Percentiles rank a stretch among this genome's conserved stretches.
Evolutionary conservation across 2,797 vertebrate genomes (phyloP).

Genomic region (Acanthurus tractus): DNA sequence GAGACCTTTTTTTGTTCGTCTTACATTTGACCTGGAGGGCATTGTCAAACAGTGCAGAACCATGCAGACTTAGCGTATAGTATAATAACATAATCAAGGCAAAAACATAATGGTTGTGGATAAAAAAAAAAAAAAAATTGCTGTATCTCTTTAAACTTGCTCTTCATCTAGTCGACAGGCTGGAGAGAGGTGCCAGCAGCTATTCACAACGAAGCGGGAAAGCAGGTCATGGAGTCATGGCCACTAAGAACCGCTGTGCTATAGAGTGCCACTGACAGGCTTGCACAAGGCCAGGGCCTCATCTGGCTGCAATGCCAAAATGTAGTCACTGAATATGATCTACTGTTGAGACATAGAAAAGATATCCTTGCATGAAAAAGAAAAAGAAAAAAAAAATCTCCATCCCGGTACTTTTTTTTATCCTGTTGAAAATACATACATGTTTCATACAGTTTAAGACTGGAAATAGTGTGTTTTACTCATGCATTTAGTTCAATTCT

Average conservation of each 20-base stretch:
- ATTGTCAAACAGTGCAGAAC: constrained; percentile 77
- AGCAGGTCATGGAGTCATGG: constrained; percentile 85
- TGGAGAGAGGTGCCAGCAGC: constrained; percentile 82
- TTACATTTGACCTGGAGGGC: constrained; percentile 75
- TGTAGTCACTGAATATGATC: constrained; percentile 54
- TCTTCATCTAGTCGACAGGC: constrained; percentile 81
- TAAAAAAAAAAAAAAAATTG: constrained; percentile 46
- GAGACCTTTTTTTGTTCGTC: constrained; percentile 73
- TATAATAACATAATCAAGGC: constrained; percentile 83
- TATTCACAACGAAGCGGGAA: constrained; percentile 80
- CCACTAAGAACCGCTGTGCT: constrained; percentile 83
- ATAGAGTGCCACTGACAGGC: constrained; percentile 84
- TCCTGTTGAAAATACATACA: constrained; percentile 14
- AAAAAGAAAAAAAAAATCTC: constrained; percentile 28
- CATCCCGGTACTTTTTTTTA: background rate
- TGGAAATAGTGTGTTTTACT: constrained; percentile 21
- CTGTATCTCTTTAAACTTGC: constrained; percentile 73
- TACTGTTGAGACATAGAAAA: constrained; percentile 57
- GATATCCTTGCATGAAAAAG: constrained; percentile 45
- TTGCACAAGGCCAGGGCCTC: constrained; percentile 75
- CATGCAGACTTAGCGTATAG: constrained; percentile 61
- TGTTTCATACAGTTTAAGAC: constrained; percentile 15
- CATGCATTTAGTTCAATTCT: constrained; percentile 20
- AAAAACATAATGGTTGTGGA: constrained; percentile 69
- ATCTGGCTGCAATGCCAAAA: constrained; percentile 70